A percentile compares a stretch with the other conserved stretches of the same genome.
These are phyloP conservation scores for Tachysurus vachellii DNA, from an alignment of 2,113 vertebrate species.

Conservation along the genomic window DNA sequence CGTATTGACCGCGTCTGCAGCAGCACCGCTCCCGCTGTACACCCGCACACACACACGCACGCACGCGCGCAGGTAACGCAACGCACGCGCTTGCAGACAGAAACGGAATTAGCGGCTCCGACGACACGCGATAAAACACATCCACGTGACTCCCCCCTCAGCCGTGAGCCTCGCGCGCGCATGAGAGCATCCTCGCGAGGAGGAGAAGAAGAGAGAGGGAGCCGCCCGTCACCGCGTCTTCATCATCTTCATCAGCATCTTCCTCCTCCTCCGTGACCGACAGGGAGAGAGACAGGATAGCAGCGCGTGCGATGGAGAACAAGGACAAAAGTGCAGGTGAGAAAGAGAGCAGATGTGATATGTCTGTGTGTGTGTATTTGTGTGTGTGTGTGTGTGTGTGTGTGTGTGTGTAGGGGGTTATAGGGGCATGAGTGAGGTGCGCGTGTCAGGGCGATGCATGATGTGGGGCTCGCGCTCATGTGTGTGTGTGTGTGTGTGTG, in stretches of 20 bases:
- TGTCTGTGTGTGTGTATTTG: background rate
- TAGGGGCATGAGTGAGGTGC: background rate
- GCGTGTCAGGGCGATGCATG: constrained; percentile 24
- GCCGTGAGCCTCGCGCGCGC: constrained; percentile 16
- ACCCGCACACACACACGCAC: background rate
- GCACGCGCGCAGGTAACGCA: background rate
- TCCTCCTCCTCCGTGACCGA: constrained; percentile 2
- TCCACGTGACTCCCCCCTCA: constrained; percentile 20
- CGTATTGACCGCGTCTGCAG: constrained; percentile 6
- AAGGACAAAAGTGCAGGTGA: constrained; percentile 35
- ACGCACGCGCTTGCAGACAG: background rate
- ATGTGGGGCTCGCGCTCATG: constrained; percentile 14
- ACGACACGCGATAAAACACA: background rate
- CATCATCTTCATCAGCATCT: background rate
- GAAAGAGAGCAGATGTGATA: background rate
- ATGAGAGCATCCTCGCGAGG: constrained; percentile 19
- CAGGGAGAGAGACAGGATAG: background rate
- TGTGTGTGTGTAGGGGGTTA: background rate
- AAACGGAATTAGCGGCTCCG: background rate
- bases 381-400: background rate
- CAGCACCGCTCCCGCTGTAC: background rate
- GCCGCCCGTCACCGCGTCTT: constrained; percentile 20
- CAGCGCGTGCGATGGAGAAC: constrained; percentile 29
- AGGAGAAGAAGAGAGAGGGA: constrained; percentile 22
- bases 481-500: background rate